Evolutionary conservation across 2,888 invertebrate species (phyloP), one percentile per base, ranked within the genome.

Genomic region (Iselma pallidipennis): DNA sequence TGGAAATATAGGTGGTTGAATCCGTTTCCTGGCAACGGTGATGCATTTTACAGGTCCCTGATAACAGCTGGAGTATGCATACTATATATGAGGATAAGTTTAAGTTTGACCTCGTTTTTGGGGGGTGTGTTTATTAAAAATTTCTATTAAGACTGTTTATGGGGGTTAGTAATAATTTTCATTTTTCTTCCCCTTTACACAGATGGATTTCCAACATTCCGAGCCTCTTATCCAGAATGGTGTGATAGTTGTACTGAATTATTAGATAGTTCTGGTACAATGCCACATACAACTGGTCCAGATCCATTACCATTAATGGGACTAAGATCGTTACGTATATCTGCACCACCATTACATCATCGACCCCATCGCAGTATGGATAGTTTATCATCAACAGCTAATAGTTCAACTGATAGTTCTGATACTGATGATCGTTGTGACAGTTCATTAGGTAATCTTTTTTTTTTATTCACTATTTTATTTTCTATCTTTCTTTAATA

Each of bases 191-290:
- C n/a, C n/a, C n/a, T n/a, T n/a, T n/a, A n/a, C n/a, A n/a, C 87
- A 96, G 96, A 94, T 83, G 95, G 95, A 67, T 95, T 94, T 79
- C 85, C 86, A 66, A 88, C 89, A 78, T 96, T 96, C 83, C 89
- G 89, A 71, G 88, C 90, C 73, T 86, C 89, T 66, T 95, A 91
- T 82, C 95, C 95, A 33, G 95, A 95, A 82, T 95, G 94, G 92
- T 95, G 95, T 83, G 94, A 94, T 79, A 89, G 91, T 55, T 89
- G 88, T 68, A 87, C 89, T 65, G 89, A 88, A 61, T 67, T 79
- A 59, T 68, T 80, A 66, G 76, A 74, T 63, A 71, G 63, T 61
- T 67, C 74, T 21, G 75, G 76, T 67, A 71, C 56, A 66, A 73
- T 61, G 66, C 73, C 76, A 26, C 72, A 76, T 16, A 65, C 63